Evolutionary conservation across 2,888 invertebrate genomes (phyloP).

Genomic region (Coelinius sp.): DNA sequence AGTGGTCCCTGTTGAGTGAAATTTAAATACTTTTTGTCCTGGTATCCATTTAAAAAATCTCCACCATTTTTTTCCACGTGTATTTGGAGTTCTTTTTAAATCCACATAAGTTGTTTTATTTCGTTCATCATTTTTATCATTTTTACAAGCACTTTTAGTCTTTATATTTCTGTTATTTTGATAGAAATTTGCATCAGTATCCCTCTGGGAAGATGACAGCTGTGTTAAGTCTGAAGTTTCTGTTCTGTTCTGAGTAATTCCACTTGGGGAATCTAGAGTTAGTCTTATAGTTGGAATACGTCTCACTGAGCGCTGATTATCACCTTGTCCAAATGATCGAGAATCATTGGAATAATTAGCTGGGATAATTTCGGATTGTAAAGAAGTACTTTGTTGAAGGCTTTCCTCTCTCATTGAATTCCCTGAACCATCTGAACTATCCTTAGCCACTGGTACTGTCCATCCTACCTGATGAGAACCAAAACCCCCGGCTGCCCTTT

Average conservation of each 20-base stretch:
- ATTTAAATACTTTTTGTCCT: conserved; percentile 53
- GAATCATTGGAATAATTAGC: not conserved
- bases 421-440: conserved; percentile 61
- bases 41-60: conserved; percentile 62
- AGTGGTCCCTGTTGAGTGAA: conserved; percentile 44
- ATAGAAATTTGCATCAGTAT: not conserved
- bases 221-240: not conserved
- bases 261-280: not conserved
- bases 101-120: not conserved
- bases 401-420: conserved; percentile 59
- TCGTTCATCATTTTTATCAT: conserved; percentile 13
- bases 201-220: not conserved
- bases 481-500: conserved; percentile 71
- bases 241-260: not conserved
- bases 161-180: not conserved
- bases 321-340: not conserved
- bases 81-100: not conserved
- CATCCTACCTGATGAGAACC: conserved; percentile 65
- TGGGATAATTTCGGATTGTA: not conserved
- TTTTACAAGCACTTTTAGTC: not conserved
- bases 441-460: conserved; percentile 53
- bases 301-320: not conserved
- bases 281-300: not conserved
- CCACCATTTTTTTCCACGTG: conserved; percentile 60
- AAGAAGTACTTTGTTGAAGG: conserved; percentile 42